Evolutionary conservation across 2,113 vertebrate species (phyloP).

Genomic region (Prionailurus viverrinus): DNA sequence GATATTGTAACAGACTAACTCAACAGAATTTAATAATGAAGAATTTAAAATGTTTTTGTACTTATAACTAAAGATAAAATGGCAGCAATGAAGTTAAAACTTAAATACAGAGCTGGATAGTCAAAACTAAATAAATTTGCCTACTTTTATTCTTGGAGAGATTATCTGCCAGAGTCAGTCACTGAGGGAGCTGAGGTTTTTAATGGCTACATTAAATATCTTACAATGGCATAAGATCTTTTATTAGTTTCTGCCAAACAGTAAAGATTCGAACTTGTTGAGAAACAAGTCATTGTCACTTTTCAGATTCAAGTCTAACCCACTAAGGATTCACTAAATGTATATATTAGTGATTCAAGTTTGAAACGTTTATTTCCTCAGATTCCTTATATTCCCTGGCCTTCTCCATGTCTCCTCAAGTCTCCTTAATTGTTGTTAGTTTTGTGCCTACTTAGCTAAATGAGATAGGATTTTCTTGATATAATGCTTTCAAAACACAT

Average conservation of each 20-base stretch:
- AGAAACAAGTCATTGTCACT: not conserved
- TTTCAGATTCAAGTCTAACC: slow-evolving; percentile 11
- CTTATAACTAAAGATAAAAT: slow-evolving; percentile 44
- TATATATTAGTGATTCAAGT: not conserved
- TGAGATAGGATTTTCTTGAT: slow-evolving; percentile 1
- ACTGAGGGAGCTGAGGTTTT: not conserved
- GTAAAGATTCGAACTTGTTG: not conserved
- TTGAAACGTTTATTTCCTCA: not conserved
- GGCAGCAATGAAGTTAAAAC: slow-evolving; percentile 32
- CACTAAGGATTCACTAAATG: not conserved
- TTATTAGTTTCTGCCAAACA: slow-evolving; percentile 42
- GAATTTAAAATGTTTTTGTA: not conserved
- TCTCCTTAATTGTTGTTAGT: not conserved
- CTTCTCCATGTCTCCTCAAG: not conserved
- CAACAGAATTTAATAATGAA: not conserved
- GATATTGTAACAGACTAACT: not conserved
- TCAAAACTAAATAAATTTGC: slow-evolving; percentile 51
- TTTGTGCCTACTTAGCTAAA: not conserved
- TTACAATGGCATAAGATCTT: not conserved
- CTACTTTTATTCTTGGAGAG: not conserved
- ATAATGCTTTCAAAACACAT: not conserved
- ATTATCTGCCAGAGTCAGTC: not conserved
- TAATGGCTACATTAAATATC: not conserved
- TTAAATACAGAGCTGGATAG: not conserved
- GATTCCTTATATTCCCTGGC: not conserved